Conservation (phyloP, 2,888 invertebrate species). For the Meiosimyza decipiens region DNA sequence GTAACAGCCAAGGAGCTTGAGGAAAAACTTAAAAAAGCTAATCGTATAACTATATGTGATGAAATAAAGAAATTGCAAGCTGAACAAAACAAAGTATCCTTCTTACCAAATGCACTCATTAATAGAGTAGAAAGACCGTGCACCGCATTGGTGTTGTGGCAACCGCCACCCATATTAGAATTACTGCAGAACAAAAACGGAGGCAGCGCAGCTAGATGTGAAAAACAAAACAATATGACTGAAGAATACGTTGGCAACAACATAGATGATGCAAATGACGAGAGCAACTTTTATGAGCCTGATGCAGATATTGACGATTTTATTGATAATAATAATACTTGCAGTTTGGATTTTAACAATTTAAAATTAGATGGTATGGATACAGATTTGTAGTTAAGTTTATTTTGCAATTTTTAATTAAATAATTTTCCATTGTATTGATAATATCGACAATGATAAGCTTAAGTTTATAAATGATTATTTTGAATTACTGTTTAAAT, state of each 20-base stretch:
- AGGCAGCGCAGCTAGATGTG: not conserved
- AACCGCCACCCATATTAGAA: slow-evolving; percentile 73
- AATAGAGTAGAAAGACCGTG: slow-evolving; percentile 77
- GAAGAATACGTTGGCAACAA: slow-evolving; percentile 26
- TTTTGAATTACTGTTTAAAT: too few relatives aligned
- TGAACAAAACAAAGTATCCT: slow-evolving; percentile 69
- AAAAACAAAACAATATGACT: slow-evolving; percentile 27
- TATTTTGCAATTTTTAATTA: slow-evolving; percentile 26
- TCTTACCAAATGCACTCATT: slow-evolving; percentile 76
- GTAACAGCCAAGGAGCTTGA: slow-evolving; percentile 63
- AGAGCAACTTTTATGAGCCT: slow-evolving; percentile 23
- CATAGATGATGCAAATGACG: slow-evolving; percentile 33
- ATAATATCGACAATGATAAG: too few relatives aligned
- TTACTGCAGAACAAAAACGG: slow-evolving; percentile 36
- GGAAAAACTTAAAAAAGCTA: slow-evolving; percentile 67
- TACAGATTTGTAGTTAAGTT: slow-evolving; percentile 60
- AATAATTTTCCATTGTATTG: not conserved
- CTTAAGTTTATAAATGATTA: too few relatives aligned
- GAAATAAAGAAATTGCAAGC: slow-evolving; percentile 73
- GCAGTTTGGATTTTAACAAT: slow-evolving; percentile 67
- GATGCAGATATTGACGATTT: slow-evolving; percentile 52
- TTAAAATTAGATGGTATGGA: slow-evolving; percentile 59
- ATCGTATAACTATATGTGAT: slow-evolving; percentile 75
- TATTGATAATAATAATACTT: slow-evolving; percentile 62
- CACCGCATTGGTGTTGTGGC: slow-evolving; percentile 85